Conservation (phyloP, 2,888 invertebrate species). For the Cephus sareptanus region DNA sequence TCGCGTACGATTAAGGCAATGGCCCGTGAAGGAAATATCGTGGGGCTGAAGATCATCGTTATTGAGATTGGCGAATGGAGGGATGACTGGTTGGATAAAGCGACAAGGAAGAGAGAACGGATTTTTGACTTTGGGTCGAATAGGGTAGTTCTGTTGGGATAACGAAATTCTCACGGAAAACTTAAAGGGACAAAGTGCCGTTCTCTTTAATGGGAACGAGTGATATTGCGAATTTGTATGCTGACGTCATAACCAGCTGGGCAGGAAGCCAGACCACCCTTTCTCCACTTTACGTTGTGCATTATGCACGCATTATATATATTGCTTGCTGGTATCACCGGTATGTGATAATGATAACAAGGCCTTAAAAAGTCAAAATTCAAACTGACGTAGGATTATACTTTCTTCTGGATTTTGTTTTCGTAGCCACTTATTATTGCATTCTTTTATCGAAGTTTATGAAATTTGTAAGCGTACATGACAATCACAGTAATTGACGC, state of each 20-base stretch:
- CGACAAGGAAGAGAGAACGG: too few relatives aligned
- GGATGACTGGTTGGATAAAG: background rate
- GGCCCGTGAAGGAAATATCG: background rate
- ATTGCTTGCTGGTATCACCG: background rate
- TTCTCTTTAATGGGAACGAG: slow-evolving; percentile 42
- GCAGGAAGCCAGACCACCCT: slow-evolving; percentile 37
- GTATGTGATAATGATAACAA: background rate
- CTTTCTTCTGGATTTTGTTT: background rate
- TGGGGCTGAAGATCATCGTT: background rate
- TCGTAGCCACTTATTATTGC: background rate
- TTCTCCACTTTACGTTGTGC: slow-evolving; percentile 36
- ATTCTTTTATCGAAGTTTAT: background rate
- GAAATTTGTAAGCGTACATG: background rate
- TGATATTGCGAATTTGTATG: slow-evolving; percentile 43
- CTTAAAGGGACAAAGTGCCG: slow-evolving; percentile 37
- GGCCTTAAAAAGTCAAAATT: background rate
- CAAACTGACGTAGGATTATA: background rate
- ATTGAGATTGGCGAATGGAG: background rate
- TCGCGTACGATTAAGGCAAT: background rate
- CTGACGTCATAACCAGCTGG: slow-evolving; percentile 39
- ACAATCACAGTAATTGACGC: background rate
- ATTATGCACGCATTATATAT: slow-evolving; percentile 37
- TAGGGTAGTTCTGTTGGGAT: background rate
- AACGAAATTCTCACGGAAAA: background rate
- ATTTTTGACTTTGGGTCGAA: background rate